A percentile compares a stretch with the other conserved stretches of the same genome.
These are phyloP conservation scores for Sapajus apella DNA, from an alignment of 2,113 vertebrate species.

Conservation along the genomic window DNA sequence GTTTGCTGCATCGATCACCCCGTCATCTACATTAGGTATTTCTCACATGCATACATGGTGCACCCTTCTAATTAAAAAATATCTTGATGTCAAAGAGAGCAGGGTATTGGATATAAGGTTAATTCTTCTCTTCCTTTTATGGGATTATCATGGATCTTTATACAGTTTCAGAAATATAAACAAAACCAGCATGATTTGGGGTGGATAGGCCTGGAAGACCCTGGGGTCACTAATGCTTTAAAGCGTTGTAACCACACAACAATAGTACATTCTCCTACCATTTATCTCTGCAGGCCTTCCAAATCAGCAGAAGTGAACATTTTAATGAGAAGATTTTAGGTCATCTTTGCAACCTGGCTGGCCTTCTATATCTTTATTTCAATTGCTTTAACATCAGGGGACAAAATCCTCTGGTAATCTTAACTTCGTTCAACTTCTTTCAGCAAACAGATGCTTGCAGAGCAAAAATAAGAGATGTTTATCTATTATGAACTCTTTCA, in stretches of 20 bases:
- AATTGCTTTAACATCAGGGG: not conserved
- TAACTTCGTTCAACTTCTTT: not conserved
- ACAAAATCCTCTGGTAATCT: conserved; percentile 12
- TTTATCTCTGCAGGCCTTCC: not conserved
- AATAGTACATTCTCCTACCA: not conserved
- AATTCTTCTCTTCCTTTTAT: not conserved
- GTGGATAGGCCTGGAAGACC: not conserved
- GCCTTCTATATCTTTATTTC: not conserved
- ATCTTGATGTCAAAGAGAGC: not conserved
- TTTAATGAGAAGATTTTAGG: not conserved
- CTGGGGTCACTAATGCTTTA: not conserved
- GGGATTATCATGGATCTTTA: not conserved
- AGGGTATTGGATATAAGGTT: not conserved
- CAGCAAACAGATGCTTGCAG: not conserved
- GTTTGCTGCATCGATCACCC: no score
- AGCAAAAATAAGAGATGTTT: conserved; percentile 43
- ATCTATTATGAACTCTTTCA: conserved; percentile 3
- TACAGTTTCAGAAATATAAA: not conserved
- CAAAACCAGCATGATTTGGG: not conserved
- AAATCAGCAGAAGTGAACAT: not conserved
- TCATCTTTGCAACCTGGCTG: not conserved
- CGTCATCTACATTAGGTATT: no score
- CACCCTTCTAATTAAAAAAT: not conserved
- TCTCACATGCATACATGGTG: not conserved
- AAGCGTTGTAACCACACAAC: not conserved